Conservation (phyloP, 2,113 vertebrate species). For the Cygnus buccinator region DNA sequence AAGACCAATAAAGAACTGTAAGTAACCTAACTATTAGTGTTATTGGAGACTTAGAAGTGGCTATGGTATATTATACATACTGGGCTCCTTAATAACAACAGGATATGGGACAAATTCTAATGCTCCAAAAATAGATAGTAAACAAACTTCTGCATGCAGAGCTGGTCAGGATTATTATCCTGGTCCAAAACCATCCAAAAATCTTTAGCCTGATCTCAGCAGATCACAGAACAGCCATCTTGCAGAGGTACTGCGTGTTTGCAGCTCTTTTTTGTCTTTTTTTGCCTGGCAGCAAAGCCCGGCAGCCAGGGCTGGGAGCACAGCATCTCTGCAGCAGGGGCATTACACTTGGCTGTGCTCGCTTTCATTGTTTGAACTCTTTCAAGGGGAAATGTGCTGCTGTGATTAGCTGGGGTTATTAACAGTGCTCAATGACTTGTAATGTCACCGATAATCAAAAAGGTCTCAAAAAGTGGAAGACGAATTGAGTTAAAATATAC, state of each 20-base stretch:
- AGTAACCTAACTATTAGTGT: background rate
- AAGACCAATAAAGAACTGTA: background rate
- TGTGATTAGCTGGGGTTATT: constrained; percentile 49
- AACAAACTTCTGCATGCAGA: background rate
- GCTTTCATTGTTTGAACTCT: background rate
- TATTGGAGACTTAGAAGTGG: background rate
- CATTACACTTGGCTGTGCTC: background rate
- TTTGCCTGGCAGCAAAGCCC: background rate
- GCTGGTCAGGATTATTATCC: background rate
- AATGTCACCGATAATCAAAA: constrained; percentile 30
- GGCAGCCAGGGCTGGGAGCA: background rate
- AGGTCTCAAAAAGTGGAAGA: constrained; percentile 23
- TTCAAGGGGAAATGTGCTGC: constrained; percentile 35
- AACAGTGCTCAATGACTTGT: constrained; percentile 30
- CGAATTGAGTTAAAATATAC: constrained; percentile 9
- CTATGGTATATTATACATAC: background rate
- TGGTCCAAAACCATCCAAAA: background rate
- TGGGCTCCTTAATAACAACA: background rate
- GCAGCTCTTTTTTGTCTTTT: background rate
- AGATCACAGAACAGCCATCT: background rate
- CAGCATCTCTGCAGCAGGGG: constrained; percentile 2
- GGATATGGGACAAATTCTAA: background rate
- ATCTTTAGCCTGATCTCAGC: background rate
- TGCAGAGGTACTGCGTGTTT: background rate
- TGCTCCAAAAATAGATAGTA: background rate